A percentile compares a stretch with the other conserved stretches of the same genome.
Evolutionary conservation across 2,797 vertebrate species (phyloP).

Genomic region (Scomberomorus guttatus): DNA sequence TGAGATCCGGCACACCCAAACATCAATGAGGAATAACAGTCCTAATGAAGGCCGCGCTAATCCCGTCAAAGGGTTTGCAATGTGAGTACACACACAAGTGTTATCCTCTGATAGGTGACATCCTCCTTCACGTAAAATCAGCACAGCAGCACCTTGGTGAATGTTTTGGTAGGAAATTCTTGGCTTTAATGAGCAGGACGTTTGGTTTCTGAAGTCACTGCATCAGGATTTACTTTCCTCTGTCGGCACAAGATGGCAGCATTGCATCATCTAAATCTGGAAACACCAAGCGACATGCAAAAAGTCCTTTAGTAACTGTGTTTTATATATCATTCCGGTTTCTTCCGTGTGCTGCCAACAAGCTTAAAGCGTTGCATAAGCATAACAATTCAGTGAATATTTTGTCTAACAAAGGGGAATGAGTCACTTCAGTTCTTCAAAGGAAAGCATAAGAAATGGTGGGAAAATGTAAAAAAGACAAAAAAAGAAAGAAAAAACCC

Average conservation of each 20-base stretch:
- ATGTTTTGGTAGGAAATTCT: background rate
- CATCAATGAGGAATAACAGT: constrained; percentile 22
- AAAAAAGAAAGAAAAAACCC: constrained; percentile 14
- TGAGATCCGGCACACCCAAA: constrained; percentile 4
- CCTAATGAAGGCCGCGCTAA: constrained; percentile 34
- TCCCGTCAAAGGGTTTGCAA: constrained; percentile 35
- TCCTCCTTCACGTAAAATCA: background rate
- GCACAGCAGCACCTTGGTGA: background rate
- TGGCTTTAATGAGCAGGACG: background rate
- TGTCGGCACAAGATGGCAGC: constrained; percentile 72
- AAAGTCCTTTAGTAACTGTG: background rate
- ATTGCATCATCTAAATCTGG: constrained; percentile 24
- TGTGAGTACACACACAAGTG: constrained; percentile 4
- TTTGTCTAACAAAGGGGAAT: constrained; percentile 61
- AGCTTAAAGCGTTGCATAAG: constrained; percentile 60
- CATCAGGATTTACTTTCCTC: background rate
- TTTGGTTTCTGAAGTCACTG: background rate
- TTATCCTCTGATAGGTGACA: background rate
- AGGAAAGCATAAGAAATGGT: constrained; percentile 56
- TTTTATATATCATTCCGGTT: constrained; percentile 6
- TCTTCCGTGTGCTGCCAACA: constrained; percentile 32
- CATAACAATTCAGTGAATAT: constrained; percentile 61
- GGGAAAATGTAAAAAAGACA: constrained; percentile 34
- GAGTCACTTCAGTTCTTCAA: constrained; percentile 75
- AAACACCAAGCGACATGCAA: fast-evolving